Base-by-base conservation (phyloP, 2,113 vertebrate genomes). In the Centropus unirufus region DNA sequence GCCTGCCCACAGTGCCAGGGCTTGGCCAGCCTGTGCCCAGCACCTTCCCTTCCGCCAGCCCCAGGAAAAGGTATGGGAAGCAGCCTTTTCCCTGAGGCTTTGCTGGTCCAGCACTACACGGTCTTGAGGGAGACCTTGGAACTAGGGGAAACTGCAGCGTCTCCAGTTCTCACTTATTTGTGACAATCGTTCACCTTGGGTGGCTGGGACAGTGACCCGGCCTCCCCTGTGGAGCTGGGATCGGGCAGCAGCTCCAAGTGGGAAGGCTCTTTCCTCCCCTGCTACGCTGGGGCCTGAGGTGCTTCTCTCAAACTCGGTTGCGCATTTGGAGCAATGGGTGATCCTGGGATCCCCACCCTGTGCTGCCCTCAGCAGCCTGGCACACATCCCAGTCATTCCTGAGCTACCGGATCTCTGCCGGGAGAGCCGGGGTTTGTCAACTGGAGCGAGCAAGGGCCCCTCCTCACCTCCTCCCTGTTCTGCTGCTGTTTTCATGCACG, bases 161-260 rank as follows among this genome's bases (percentile, higher is more conserved):
- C 39, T 64, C 32, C n/a, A 2, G 22, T 17, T 30, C 76, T 67
- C 59, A 4, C 76, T 1, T 0, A 7, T 18, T 8, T n/a, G 51
- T 80, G 97, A 95, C 92, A 97, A 93, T 96, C 95, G 34, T 66
- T 39, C 8, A 47, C 49, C 30, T 14, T 6, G 63, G 42, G 83
- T 40, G 3, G 76, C 3, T 24, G 72, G 75, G 74, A 10, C 36
- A 7, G 76, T 2, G 8, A 67, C 11, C 55, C 12, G 70, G 46
- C 34, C 29, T 68, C 80, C 79, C 47, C 61, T 44, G 34, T 6
- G 2, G n/a, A 13, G 58, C 7, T 2, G 10, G 59, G 20, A 12
- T 22, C 55, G 68, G 68, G 72, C 63, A 18, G 83, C 5, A 6
- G 72, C 87, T 66, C 77, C 14, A 47, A 32, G 73, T 0, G 0